These are phyloP conservation scores for Lochmaea capreae DNA, from an alignment of 2,888 invertebrate genomes.

Conservation along the genomic window DNA sequence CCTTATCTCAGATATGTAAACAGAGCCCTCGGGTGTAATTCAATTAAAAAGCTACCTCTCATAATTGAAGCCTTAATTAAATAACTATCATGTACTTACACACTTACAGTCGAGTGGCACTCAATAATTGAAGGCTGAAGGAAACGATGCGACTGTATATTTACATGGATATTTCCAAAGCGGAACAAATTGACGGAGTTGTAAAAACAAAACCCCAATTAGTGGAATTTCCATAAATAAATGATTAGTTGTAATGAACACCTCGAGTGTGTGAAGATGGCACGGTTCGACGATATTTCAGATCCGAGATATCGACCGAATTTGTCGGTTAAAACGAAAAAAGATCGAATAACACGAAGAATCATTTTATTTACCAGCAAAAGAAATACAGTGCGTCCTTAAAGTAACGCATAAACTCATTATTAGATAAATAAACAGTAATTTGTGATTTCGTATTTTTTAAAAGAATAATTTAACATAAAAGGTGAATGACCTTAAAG, in stretches of 20 bases:
- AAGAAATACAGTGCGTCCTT: no score
- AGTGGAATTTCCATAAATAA: constrained; percentile 56
- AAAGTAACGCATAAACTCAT: no score
- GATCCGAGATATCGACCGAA: constrained; percentile 48
- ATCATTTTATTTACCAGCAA: neutral
- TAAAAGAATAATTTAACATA: no score
- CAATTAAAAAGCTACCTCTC: constrained; percentile 45
- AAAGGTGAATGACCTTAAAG: no score
- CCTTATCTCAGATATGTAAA: constrained; percentile 43
- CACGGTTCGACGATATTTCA: constrained; percentile 49
- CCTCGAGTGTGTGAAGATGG: constrained; percentile 51
- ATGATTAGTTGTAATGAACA: constrained; percentile 54
- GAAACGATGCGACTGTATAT: constrained; percentile 47
- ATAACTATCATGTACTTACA: constrained; percentile 50
- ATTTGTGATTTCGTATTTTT: no score
- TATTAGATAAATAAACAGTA: no score
- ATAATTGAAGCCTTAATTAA: constrained; percentile 48
- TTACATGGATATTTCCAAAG: constrained; percentile 53
- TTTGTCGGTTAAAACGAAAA: constrained; percentile 1
- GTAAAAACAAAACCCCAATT: constrained; percentile 53
- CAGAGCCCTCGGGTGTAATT: constrained; percentile 39
- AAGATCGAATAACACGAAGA: neutral
- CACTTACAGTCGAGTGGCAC: constrained; percentile 47
- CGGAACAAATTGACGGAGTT: constrained; percentile 56
- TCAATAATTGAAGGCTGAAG: constrained; percentile 51